Evolutionary conservation across 2,113 vertebrate species (phyloP).

Genomic region (Brachypteracias leptosomus): DNA sequence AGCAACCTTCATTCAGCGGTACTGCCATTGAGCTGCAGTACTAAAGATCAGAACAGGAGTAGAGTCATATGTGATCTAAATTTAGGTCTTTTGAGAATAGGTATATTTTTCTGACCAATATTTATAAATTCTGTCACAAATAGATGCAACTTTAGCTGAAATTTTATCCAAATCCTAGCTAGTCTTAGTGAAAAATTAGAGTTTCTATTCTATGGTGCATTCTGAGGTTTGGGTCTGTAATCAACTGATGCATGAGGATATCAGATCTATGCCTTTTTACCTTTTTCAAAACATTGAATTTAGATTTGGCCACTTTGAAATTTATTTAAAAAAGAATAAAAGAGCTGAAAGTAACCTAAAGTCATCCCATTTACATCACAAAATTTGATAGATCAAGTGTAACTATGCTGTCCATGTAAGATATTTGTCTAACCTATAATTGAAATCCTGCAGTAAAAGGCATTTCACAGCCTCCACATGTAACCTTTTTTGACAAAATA

Average conservation of each 20-base stretch:
- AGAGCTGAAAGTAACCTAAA: neutral
- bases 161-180: neutral
- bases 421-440: neutral
- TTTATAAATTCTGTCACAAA: neutral
- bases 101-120: neutral
- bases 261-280: neutral
- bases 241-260: neutral
- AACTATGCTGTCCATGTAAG: neutral
- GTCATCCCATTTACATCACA: neutral
- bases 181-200: neutral
- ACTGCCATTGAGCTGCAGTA: neutral
- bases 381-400: neutral
- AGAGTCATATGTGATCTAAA: too few species aligned
- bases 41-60: neutral
- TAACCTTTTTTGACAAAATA: neutral
- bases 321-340: neutral
- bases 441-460: neutral
- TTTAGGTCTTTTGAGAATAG: neutral
- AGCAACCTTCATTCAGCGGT: neutral
- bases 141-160: neutral
- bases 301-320: neutral
- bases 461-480: neutral
- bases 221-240: neutral
- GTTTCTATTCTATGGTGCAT: neutral
- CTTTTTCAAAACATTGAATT: neutral